A percentile compares a stretch with the other conserved stretches of the same genome.
phyloP scores from a whole-genome alignment of 2,888 invertebrate genomes.

The Dryobota labecula region DNA sequence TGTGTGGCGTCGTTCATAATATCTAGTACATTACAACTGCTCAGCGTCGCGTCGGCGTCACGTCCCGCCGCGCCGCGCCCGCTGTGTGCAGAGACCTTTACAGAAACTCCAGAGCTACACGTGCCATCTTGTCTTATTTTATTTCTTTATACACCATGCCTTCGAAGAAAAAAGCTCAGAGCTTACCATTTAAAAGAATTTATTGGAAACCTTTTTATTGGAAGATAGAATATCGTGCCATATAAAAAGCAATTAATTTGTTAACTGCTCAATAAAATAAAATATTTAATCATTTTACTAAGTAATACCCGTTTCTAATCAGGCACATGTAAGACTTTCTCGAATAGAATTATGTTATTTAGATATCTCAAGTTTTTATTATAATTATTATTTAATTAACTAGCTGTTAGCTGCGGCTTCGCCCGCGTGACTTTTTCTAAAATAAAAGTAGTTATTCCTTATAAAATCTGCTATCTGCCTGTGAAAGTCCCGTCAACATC shows the following conservation, averaged over 20 bases:
- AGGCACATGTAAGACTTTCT: not conserved
- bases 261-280: not conserved
- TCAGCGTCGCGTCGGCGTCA: too few relatives aligned
- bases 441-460: too few relatives aligned
- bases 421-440: too few relatives aligned
- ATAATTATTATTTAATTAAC: not conserved
- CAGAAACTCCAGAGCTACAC: too few relatives aligned
- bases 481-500: too few relatives aligned
- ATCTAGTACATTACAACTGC: too few relatives aligned
- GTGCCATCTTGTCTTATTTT: too few relatives aligned
- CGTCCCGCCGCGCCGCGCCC: too few relatives aligned
- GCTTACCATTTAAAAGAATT: not conserved
- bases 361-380: not conserved
- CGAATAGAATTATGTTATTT: not conserved
- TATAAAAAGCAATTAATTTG: not conserved
- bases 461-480: too few relatives aligned
- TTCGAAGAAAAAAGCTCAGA: not conserved
- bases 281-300: not conserved
- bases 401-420: too few relatives aligned
- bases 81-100: too few relatives aligned
- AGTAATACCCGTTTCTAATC: not conserved
- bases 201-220: not conserved
- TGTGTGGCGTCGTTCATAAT: too few relatives aligned
- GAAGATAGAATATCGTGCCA: not conserved
- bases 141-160: not conserved